phyloP scores from a whole-genome alignment of 2,888 invertebrate genomes.

The Gasteruption jaculator region DNA sequence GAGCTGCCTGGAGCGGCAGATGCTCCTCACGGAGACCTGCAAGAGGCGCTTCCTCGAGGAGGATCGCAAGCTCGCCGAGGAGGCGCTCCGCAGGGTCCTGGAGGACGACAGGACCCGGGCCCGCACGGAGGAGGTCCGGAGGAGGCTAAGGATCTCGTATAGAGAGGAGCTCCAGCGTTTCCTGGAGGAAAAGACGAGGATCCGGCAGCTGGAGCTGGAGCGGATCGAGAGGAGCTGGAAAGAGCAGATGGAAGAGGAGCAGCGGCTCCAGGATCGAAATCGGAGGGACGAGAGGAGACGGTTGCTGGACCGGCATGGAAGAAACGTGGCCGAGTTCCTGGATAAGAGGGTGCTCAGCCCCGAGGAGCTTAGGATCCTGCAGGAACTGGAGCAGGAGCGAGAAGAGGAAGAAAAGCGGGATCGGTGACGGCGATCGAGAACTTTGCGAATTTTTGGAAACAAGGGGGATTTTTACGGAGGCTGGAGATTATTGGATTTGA shows the following conservation, averaged over 20 bases:
- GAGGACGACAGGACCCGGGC: constrained; percentile 32
- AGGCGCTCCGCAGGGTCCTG: constrained; percentile 32
- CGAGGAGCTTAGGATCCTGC: constrained; percentile 27
- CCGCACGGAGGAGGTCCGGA: constrained; percentile 31
- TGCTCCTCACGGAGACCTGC: constrained; percentile 30
- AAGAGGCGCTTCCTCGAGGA: constrained; percentile 26
- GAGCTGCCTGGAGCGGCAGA: constrained; percentile 32
- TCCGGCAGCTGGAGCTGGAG: constrained; percentile 28
- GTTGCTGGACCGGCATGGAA: constrained; percentile 32
- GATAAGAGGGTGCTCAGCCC: constrained; percentile 23
- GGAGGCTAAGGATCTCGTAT: constrained; percentile 30
- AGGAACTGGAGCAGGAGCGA: constrained; percentile 7
- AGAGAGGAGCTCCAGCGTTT: constrained; percentile 33
- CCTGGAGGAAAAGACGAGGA: constrained; percentile 31
- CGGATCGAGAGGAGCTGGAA: constrained; percentile 22
- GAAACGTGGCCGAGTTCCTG: constrained; percentile 31
- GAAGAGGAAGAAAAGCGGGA: constrained; percentile 9
- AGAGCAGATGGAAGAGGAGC: constrained; percentile 19
- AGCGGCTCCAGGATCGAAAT: constrained; percentile 11
- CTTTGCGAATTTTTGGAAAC: too few relatives aligned
- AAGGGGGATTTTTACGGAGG: too few relatives aligned
- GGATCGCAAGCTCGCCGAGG: constrained; percentile 35
- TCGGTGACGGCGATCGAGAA: too few relatives aligned
- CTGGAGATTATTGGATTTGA: too few relatives aligned
- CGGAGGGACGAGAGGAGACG: constrained; percentile 28